Evolutionary conservation across 2,797 vertebrate species (phyloP), one percentile per base, ranked within the genome.

Genomic region (Carcharodon carcharias): DNA sequence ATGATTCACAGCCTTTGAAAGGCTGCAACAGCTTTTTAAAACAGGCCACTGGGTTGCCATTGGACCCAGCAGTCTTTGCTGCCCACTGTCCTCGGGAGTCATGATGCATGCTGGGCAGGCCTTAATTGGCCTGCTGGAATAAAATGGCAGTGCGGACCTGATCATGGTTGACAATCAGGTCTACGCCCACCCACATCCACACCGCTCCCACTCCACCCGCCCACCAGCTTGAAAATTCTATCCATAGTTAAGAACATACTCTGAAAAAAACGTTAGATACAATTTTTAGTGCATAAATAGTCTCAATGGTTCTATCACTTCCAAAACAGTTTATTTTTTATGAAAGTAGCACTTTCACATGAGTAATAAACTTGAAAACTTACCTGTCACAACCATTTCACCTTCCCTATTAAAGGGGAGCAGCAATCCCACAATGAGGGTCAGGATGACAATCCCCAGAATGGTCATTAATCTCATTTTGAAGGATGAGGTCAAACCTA

Each of bases 401-500:
- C 12, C 26, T 95, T 95, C 69, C 69, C 58, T 95, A 77, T 95
- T 56, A 54, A 56, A 95, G 35, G 69, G 71, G 69, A 95, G 1
- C 28, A 95, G 50, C 31, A 56, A 77, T 56, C 67, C 50, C 16
- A 77, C 16, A 77, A 69, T n/a, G 35, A 56, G 12, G 3, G 14
- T 35, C 94, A n/a, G 54, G 94, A 73, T 0, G 77, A 9, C 94
- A 95, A 95, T 56, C 12, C 50, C 50, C 50, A 95, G 54, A 31
- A 95, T 21, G 8, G 50, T 63, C 45, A 77, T 56, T 56, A 95
- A 54, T 77, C 54, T 95, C 94, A 95, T 95, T 71, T 54, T n/a
- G 94, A 95, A 73, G 94, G 50, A 56, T 16, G 8, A 95, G 69
- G 6, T 95, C 67, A 93, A 93, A 45, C 21, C 61, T 67, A 67